Percentiles rank a stretch among this genome's conserved stretches.
Conservation (phyloP, 2,797 vertebrate species). For the Morus bassanus region DNA sequence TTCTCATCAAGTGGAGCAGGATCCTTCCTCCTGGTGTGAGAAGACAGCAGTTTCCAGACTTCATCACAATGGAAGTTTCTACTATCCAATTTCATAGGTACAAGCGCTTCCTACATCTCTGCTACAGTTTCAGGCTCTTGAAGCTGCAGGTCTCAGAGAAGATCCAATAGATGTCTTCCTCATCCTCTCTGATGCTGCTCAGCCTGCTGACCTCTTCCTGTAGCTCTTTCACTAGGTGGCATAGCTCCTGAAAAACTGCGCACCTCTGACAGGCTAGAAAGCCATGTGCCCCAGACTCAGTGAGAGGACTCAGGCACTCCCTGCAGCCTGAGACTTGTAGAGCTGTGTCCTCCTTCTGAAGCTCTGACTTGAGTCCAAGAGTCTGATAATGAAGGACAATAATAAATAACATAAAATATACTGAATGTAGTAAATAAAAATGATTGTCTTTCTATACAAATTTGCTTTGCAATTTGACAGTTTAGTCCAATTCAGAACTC, state of each 20-base stretch:
- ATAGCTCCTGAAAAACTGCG: neutral
- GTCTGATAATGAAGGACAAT: neutral
- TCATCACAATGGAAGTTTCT: neutral
- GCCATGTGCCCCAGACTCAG: neutral
- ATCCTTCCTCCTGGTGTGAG: neutral
- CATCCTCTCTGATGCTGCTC: neutral
- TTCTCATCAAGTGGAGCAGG: neutral
- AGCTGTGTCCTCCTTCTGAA: neutral
- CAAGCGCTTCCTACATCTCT: neutral
- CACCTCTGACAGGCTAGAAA: neutral
- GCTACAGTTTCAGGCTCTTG: neutral
- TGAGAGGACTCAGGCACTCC: neutral
- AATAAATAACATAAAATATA: neutral
- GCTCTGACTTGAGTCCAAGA: neutral
- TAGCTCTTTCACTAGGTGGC: neutral
- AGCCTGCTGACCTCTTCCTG: neutral
- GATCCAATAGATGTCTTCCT: neutral
- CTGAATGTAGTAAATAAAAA: neutral
- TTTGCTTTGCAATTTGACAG: neutral
- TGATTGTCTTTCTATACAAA: neutral
- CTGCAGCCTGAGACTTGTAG: neutral
- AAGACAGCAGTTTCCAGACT: neutral
- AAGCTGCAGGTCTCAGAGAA: neutral
- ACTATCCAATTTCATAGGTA: neutral
- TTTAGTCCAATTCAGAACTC: neutral